These are phyloP conservation scores for Eptesicus fuscus DNA, from an alignment of 2,113 vertebrate genomes.

Conservation along the genomic window DNA sequence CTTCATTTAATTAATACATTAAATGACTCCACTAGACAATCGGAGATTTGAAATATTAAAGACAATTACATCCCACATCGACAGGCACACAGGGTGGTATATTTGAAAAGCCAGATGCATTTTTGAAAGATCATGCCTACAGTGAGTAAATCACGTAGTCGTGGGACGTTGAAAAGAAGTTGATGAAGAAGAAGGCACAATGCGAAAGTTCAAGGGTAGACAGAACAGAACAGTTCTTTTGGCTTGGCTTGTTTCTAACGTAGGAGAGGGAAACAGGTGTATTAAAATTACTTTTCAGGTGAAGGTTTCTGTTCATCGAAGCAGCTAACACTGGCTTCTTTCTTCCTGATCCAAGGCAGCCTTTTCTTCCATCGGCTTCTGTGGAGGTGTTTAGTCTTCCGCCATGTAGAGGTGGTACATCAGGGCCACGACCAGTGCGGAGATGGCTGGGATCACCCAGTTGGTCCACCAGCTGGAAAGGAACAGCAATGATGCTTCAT, in stretches of 20 bases:
- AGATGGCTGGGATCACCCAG: constrained; percentile 88
- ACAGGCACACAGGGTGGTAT: constrained; percentile 46
- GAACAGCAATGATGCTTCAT: background rate
- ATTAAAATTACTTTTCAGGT: constrained; percentile 50
- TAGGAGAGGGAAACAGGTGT: background rate
- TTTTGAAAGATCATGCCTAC: constrained; percentile 61
- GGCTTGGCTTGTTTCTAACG: background rate
- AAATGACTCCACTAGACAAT: background rate
- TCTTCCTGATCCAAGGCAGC: constrained; percentile 38
- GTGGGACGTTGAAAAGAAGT: background rate
- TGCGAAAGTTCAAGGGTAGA: constrained; percentile 47
- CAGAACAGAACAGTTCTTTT: constrained; percentile 48
- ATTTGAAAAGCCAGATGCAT: constrained; percentile 69
- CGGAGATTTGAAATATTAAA: background rate
- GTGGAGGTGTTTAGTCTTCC: constrained; percentile 76
- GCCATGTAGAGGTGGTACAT: constrained; percentile 87
- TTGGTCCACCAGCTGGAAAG: constrained; percentile 88
- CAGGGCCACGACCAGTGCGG: constrained; percentile 84
- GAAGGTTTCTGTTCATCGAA: constrained; percentile 44
- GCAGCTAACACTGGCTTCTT: constrained; percentile 23
- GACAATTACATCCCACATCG: constrained; percentile 27
- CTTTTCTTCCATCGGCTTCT: constrained; percentile 44
- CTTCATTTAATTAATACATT: background rate
- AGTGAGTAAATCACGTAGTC: constrained; percentile 45
- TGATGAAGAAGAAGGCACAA: constrained; percentile 73